phyloP scores from a whole-genome alignment of 2,113 vertebrate genomes.

The Okapia johnstoni region DNA sequence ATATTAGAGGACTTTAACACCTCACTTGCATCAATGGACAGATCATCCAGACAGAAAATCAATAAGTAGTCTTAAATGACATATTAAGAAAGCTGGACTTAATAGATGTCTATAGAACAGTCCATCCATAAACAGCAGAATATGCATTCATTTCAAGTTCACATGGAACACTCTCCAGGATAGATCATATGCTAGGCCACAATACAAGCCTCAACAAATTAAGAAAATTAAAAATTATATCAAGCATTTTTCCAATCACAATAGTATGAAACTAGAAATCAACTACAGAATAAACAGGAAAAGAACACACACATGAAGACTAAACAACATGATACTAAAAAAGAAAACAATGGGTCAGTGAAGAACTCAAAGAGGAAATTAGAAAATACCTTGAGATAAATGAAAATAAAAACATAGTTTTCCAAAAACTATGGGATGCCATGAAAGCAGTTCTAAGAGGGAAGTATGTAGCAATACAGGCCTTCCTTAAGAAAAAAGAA shows the following conservation, averaged over 20 bases:
- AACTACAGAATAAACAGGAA: background rate
- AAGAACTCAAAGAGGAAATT: background rate
- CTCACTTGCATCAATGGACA: background rate
- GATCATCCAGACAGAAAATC: background rate
- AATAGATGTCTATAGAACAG: background rate
- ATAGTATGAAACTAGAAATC: background rate
- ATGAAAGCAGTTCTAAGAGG: background rate
- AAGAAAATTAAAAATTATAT: background rate
- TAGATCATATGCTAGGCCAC: background rate
- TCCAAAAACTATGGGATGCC: background rate
- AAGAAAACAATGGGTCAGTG: background rate
- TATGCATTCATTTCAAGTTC: background rate
- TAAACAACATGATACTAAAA: background rate
- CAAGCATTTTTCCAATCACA: background rate
- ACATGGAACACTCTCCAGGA: background rate
- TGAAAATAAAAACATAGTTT: background rate
- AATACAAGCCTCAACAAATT: background rate
- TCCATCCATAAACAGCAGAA: background rate
- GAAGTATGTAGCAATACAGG: background rate
- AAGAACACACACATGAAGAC: background rate
- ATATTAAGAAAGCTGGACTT: background rate
- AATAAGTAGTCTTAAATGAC: background rate
- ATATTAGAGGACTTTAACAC: background rate
- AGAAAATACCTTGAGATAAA: background rate
- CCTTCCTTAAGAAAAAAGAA: background rate